These are phyloP conservation scores for Acronicta leporina DNA, from an alignment of 2,888 invertebrate genomes.

Conservation along the genomic window DNA sequence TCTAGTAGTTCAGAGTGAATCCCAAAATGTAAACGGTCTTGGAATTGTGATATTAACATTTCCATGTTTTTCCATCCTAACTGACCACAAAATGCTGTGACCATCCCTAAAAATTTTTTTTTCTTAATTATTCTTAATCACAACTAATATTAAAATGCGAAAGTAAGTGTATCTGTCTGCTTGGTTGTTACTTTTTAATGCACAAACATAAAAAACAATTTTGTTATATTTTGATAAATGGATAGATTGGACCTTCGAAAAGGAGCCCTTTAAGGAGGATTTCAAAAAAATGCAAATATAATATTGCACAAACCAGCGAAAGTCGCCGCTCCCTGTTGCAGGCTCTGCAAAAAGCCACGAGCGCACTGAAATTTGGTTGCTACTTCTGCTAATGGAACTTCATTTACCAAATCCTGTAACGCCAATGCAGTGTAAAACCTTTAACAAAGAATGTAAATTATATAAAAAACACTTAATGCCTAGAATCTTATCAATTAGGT, in stretches of 20 bases:
- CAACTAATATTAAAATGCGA: too few relatives aligned
- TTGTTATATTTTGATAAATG: too few relatives aligned
- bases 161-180: too few relatives aligned
- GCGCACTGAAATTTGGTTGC: slow-evolving; percentile 95
- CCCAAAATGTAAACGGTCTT: slow-evolving; percentile 97
- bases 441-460: slow-evolving; percentile 38
- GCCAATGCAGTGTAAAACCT: slow-evolving; percentile 97
- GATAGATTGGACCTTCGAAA: too few relatives aligned
- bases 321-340: slow-evolving; percentile 98
- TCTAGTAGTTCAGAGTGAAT: slow-evolving; percentile 97
- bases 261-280: too few relatives aligned
- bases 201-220: too few relatives aligned
- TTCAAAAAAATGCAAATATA: not conserved
- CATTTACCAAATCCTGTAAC: slow-evolving; percentile 97
- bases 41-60: slow-evolving; percentile 96
- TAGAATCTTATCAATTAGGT: not conserved
- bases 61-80: slow-evolving; percentile 98
- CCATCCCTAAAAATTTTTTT: slow-evolving; percentile 93
- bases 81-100: slow-evolving; percentile 97
- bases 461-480: not conserved
- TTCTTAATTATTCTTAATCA: not conserved
- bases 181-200: too few relatives aligned
- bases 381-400: slow-evolving; percentile 94
- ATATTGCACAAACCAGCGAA: slow-evolving; percentile 92
- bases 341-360: slow-evolving; percentile 96